These are phyloP conservation scores for Caenorhabditis sp. DNA, from an alignment of 2,888 invertebrate species.

Conservation along the genomic window DNA sequence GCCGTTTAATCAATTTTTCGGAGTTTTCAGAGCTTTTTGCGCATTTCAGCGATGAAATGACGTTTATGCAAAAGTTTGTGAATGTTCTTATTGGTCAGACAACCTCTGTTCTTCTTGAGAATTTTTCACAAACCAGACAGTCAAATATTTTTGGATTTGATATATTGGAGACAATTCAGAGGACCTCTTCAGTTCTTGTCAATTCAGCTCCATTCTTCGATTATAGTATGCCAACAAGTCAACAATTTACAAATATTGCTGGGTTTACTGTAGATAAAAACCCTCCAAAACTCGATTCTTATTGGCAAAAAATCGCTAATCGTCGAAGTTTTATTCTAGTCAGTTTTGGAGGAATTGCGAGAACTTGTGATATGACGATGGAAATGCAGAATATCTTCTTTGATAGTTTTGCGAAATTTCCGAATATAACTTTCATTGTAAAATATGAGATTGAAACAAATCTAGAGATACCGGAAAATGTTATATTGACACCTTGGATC, in stretches of 20 bases:
- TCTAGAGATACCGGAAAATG: conserved; percentile 36
- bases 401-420: conserved; percentile 50
- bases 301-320: conserved; percentile 56
- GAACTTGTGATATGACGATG: conserved; percentile 59
- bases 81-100: conserved; percentile 40
- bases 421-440: conserved; percentile 59
- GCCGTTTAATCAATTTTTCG: not conserved
- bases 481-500: conserved; percentile 56
- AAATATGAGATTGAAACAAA: conserved; percentile 48
- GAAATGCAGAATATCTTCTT: conserved; percentile 46
- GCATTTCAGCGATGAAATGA: conserved; percentile 55
- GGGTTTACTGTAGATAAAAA: conserved; percentile 53
- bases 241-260: conserved; percentile 53
- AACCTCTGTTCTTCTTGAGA: conserved; percentile 19
- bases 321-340: conserved; percentile 53
- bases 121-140: conserved; percentile 23
- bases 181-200: conserved; percentile 48
- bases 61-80: conserved; percentile 39
- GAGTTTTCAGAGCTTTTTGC: conserved; percentile 58
- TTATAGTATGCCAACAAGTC: conserved; percentile 54
- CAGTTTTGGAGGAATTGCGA: conserved; percentile 66
- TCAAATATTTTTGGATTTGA: conserved; percentile 18
- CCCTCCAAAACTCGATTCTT: conserved; percentile 20
- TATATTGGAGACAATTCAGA: conserved; percentile 6
- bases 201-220: conserved; percentile 63